A percentile compares a stretch with the other conserved stretches of the same genome.
phyloP scores from a whole-genome alignment of 1,140 invertebrate genomes.

The Bombus fervidus region DNA sequence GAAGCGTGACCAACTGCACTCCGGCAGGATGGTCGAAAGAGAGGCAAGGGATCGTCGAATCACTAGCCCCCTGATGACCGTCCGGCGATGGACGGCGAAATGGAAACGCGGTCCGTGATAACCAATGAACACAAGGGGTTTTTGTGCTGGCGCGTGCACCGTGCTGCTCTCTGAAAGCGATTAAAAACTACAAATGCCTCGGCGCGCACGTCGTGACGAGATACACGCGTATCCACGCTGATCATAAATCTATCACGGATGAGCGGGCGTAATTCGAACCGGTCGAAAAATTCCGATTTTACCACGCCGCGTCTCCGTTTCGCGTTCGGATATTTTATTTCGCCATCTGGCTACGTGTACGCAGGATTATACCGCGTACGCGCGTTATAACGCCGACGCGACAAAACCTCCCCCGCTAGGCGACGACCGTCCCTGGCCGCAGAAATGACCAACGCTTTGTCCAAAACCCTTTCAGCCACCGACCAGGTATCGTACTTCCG shows the following conservation, averaged over 20 bases:
- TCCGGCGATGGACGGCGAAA: constrained; percentile 24
- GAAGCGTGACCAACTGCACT: not conserved
- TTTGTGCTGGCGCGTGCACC: constrained; percentile 39
- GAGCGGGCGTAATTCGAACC: constrained; percentile 61
- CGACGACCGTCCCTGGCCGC: not conserved
- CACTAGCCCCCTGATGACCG: not conserved
- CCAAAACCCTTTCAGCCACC: not conserved
- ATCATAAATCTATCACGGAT: constrained; percentile 64
- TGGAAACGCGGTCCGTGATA: constrained; percentile 46
- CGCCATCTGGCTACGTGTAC: constrained; percentile 35
- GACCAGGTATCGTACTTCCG: no score
- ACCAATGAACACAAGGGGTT: constrained; percentile 28
- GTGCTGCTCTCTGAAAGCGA: constrained; percentile 33
- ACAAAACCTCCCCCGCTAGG: not conserved
- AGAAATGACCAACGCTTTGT: not conserved
- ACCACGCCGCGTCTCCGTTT: not conserved
- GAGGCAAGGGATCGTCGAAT: constrained; percentile 7
- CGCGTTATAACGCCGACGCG: constrained; percentile 8
- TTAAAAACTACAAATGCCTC: constrained; percentile 60
- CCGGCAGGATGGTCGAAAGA: not conserved
- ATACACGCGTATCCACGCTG: constrained; percentile 46
- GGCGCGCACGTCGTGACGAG: constrained; percentile 33
- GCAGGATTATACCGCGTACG: not conserved
- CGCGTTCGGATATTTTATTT: constrained; percentile 60
- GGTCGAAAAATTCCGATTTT: constrained; percentile 53